Base-by-base conservation (phyloP, 1,140 invertebrate species). In the Drosophila equinoxialis region DNA sequence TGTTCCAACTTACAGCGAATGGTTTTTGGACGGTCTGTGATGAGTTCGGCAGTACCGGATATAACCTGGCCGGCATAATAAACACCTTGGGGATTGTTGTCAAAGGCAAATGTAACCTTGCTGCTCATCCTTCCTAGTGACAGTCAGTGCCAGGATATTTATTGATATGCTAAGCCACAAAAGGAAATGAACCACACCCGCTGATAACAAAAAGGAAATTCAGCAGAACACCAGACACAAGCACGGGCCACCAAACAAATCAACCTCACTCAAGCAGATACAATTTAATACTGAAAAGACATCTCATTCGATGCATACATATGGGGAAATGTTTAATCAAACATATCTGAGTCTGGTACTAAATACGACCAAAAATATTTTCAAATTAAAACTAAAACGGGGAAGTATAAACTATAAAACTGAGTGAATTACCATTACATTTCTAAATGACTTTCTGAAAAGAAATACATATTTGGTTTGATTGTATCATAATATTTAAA, bases 11-110 rank as follows among this genome's bases (percentile, higher is more conserved):
- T 79, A 93, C 92, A 92, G 79, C 91, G 73, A 67, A 93, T 92
- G 79, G 93, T 94, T 79, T 93, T 94, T 0, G 93, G 91, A 37
- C 92, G 92, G 66, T 93, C 92, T 35, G 92, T 87, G 23, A 89
- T 86, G 39, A 94, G 71, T 39, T 93, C 84, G 2, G 94, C 92
- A 68, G 91, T 92, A 6, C 94, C 94, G 60, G 93, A 92, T 10
- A 94, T 91, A 7, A 90, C 91, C 78, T 94, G 93, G 20, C 94
- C 94, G 61, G 93, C 93, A 91, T 93, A 94, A 69, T 93, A 94
- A 6, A 93, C 91, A 3, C 85, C 91, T 45, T 91, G 78, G 3
- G 92, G 92, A 79, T 93, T 94, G 63, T 93, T 90, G 59, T 92
- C 93, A 68, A 94, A 93, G 61, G 84, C 82, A 60, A 94, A 93